These are phyloP conservation scores for Electrona antarctica DNA, from an alignment of 2,113 vertebrate genomes.

Conservation along the genomic window DNA sequence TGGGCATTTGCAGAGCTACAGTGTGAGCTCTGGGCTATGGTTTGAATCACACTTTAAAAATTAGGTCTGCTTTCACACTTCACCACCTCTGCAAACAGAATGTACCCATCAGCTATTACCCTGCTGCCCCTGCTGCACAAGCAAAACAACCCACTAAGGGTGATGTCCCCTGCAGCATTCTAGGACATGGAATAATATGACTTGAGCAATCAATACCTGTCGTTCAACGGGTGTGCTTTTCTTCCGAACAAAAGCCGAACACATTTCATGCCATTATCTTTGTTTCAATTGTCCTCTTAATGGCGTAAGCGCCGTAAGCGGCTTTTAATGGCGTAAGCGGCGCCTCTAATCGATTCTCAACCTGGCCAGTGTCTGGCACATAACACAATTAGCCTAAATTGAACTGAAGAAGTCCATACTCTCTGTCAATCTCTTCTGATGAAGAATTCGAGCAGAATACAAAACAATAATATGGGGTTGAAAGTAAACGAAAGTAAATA, in stretches of 20 bases:
- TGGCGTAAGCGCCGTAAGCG: too few species aligned
- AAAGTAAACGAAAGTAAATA: too few species aligned
- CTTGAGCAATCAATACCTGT: conserved; percentile 4
- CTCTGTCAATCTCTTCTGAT: not conserved
- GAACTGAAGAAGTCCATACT: not conserved
- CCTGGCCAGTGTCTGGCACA: too few species aligned
- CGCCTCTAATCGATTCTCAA: too few species aligned
- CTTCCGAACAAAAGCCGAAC: conserved; percentile 2
- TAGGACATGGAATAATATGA: conserved; percentile 25
- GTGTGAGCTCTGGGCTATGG: too few species aligned
- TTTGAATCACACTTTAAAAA: too few species aligned
- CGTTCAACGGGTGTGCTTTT: not conserved
- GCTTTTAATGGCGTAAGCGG: not conserved
- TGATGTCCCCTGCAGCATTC: conserved; percentile 31
- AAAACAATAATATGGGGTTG: not conserved
- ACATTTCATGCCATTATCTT: not conserved
- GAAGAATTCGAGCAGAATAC: not conserved
- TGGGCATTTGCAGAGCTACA: too few species aligned
- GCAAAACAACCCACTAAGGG: conserved; percentile 28
- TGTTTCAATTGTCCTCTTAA: not conserved
- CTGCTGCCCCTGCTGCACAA: conserved; percentile 25
- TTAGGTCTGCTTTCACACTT: not conserved
- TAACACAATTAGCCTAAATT: not conserved
- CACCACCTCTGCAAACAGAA: not conserved
- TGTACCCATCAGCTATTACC: not conserved